phyloP scores from a whole-genome alignment of 2,888 invertebrate species.

The Julus scandinavius region DNA sequence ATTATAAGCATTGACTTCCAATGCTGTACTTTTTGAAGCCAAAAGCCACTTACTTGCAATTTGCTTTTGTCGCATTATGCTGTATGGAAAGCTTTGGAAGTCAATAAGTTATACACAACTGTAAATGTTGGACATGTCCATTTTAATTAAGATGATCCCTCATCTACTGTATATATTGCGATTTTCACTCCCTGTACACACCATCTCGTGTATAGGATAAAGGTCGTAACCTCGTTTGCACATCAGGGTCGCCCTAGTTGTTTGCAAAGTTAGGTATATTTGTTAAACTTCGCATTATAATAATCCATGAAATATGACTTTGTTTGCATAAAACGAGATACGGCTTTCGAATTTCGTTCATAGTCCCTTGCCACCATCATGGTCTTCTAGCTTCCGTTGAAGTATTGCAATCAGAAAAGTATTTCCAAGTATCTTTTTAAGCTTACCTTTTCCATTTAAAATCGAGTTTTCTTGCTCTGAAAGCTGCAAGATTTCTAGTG shows the following conservation, averaged over 20 bases:
- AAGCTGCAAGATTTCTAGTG: not conserved
- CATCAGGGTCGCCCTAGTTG: not conserved
- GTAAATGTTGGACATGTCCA: no score
- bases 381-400: not conserved
- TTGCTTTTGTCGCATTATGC: not conserved
- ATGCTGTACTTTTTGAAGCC: no score
- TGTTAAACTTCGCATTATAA: not conserved
- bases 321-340: conserved; percentile 10
- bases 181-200: not conserved
- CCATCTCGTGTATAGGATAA: not conserved
- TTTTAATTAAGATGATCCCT: not conserved
- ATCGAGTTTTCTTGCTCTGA: not conserved
- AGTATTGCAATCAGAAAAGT: not conserved
- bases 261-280: conserved; percentile 18
- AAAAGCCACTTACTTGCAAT: no score
- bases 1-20: no score
- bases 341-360: not conserved
- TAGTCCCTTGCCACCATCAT: not conserved
- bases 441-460: not conserved
- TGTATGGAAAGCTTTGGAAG: not conserved
- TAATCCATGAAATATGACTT: conserved; percentile 18
- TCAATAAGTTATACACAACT: no score
- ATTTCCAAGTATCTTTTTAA: not conserved
- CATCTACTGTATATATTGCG: conserved; percentile 2
- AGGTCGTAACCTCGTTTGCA: not conserved